Base-by-base conservation (phyloP, 1,140 invertebrate species). In the Atta cephalotes region DNA sequence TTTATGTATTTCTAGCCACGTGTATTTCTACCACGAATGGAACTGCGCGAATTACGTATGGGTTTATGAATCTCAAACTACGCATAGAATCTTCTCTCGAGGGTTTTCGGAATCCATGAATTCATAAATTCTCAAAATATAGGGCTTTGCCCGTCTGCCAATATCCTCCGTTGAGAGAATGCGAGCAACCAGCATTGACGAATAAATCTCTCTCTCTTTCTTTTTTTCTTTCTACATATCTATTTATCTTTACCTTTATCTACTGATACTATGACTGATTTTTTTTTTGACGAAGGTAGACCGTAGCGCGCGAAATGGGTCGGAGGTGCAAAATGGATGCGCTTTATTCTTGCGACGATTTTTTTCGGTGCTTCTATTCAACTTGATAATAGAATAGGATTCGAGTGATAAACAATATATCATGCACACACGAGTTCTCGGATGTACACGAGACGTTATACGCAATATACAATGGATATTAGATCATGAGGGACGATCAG, bases 241-340 rank as follows among this genome's bases (percentile, higher is more conserved):
- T 63, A 9, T 68, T 39, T 39, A 39, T 39, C n/a, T 84, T 18
- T 56, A 14, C 7, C 18, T 66, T 25, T 21, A 1, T 70, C 39
- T 68, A 53, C 39, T 62, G 5, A 51, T 70, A 35, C 53, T 62
- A 53, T 68, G 72, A 78, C 71, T 74, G 76, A 80, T 78, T 71
- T 85, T 78, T 71, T 85, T 87, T 76, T 86, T 90, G 84, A 91
- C 90, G 70, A 82, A 85, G 70, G 58, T 87, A 84, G 28, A 53
- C 25, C 65, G 18, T 45, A 78, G 28, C 81, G 78, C 85, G 84
- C 89, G 90, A 93, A 94, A 91, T 92, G 94, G 94, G 94, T 92
- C 93, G 93, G 92, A 94, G 94, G 92, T 94, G 91, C 93, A 87
- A 92, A 72, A 62, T 84, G 63, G 62, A 84, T 58, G 77, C 79